A percentile compares a stretch with the other conserved stretches of the same genome.
These are phyloP conservation scores for Lepisosteus osseus DNA, from an alignment of 2,113 vertebrate species.

Conservation along the genomic window DNA sequence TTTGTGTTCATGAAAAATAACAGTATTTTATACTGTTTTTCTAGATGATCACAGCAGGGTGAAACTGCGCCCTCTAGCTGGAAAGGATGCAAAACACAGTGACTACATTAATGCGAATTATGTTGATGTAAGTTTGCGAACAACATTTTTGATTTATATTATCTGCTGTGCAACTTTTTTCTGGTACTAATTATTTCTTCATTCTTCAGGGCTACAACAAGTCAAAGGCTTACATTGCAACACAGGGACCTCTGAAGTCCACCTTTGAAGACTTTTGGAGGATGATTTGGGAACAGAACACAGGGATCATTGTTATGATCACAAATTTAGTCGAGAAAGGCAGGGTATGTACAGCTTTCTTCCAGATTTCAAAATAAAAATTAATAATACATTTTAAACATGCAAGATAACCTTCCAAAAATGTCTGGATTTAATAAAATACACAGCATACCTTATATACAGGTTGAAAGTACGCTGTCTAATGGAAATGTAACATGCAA, in stretches of 20 bases:
- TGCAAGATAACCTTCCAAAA: too few relatives aligned
- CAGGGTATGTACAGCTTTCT: conserved; percentile 72
- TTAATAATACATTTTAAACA: too few relatives aligned
- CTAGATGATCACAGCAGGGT: conserved; percentile 97
- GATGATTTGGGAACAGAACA: conserved; percentile 99
- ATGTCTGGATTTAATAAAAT: too few relatives aligned
- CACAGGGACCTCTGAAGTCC: conserved; percentile 96
- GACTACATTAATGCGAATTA: conserved; percentile 99
- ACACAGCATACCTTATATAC: too few relatives aligned
- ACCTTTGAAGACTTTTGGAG: conserved; percentile 99
- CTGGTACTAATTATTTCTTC: conserved; percentile 30
- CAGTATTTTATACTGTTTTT: conserved; percentile 11
- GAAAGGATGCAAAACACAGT: conserved; percentile 97
- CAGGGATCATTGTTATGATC: conserved; percentile 95
- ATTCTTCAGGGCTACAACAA: conserved; percentile 91
- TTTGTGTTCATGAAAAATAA: too few relatives aligned
- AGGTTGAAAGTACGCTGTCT: too few relatives aligned
- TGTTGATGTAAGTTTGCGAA: conserved; percentile 83
- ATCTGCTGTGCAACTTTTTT: conserved; percentile 31
- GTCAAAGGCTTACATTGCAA: conserved; percentile 92
- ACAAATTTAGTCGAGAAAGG: conserved; percentile 98
- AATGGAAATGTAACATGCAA: too few relatives aligned
- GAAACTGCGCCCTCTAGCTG: conserved; percentile 89
- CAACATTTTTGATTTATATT: background rate
- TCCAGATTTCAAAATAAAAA: too few relatives aligned